These are phyloP conservation scores for Hermetia illucens DNA, from an alignment of 1,140 invertebrate species.

Conservation along the genomic window DNA sequence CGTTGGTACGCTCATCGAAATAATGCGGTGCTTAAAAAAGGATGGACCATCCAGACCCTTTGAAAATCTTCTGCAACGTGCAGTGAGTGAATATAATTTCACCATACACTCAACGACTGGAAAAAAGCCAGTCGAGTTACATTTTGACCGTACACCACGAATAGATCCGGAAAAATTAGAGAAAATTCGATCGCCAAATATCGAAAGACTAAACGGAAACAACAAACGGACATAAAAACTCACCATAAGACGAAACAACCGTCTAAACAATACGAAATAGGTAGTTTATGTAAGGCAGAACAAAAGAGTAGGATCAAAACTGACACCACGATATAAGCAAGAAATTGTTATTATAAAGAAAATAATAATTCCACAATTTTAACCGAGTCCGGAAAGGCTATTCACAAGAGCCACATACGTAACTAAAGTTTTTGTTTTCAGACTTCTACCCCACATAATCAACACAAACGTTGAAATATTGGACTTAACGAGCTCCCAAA, in stretches of 20 bases:
- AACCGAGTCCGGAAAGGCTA: no score
- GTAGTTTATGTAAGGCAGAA: constrained; percentile 5
- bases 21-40: constrained; percentile 6
- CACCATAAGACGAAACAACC: constrained; percentile 3
- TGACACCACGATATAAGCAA: no score
- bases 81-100: constrained; percentile 8
- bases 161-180: constrained; percentile 1
- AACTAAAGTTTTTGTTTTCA: no score
- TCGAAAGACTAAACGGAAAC: constrained; percentile 3
- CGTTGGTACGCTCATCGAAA: constrained; percentile 9
- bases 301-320: constrained; percentile 4
- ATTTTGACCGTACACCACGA: constrained; percentile 2
- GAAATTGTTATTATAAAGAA: no score
- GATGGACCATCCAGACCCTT: constrained; percentile 3
- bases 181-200: constrained; percentile 1
- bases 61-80: constrained; percentile 4
- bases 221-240: constrained; percentile 2
- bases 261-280: neutral
- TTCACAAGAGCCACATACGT: no score
- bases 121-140: constrained; percentile 6
- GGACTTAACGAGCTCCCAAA: no score
- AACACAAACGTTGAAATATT: no score
- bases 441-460: no score
- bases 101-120: constrained; percentile 5
- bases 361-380: no score